Percentiles rank a stretch among this genome's conserved stretches.
Evolutionary conservation across 2,113 vertebrate genomes (phyloP).

Genomic region (Hypomesus transpacificus): DNA sequence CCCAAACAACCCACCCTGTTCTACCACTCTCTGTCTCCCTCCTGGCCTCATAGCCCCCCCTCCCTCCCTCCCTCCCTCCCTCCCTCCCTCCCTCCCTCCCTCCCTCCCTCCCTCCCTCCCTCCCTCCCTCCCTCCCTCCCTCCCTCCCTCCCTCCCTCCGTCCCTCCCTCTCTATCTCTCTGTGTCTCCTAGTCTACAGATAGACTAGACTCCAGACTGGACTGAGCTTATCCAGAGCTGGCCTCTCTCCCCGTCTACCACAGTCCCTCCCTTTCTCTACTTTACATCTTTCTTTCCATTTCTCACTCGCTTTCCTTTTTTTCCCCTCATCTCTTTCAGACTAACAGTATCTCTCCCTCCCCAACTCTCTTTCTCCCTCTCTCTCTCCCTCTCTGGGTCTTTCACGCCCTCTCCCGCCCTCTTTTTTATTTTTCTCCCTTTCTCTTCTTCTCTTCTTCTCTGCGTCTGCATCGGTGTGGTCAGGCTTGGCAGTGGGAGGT

Average conservation of each 20-base stretch:
- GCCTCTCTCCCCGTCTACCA: constrained; percentile 5
- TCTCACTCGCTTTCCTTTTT: not conserved
- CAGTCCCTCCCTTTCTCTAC: not conserved
- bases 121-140: not conserved
- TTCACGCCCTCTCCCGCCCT: not conserved
- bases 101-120: no score
- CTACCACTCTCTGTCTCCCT: no score
- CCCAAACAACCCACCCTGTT: no score
- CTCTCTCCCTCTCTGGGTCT: not conserved
- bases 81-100: not conserved
- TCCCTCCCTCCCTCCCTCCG: no score
- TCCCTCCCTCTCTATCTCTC: not conserved
- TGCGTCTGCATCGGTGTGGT: not conserved
- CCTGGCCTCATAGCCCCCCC: no score
- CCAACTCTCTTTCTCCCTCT: not conserved
- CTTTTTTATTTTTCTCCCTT: not conserved
- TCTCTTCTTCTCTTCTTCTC: not conserved
- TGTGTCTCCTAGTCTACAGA: no score
- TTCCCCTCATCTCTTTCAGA: not conserved
- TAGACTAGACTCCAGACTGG: no score
- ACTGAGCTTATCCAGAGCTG: not conserved
- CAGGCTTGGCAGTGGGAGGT: not conserved
- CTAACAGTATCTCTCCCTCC: not conserved
- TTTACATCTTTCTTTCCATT: not conserved
- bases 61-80: no score